Conservation (phyloP, 2,888 invertebrate species). For the Heteromyza rotundicornis region DNA sequence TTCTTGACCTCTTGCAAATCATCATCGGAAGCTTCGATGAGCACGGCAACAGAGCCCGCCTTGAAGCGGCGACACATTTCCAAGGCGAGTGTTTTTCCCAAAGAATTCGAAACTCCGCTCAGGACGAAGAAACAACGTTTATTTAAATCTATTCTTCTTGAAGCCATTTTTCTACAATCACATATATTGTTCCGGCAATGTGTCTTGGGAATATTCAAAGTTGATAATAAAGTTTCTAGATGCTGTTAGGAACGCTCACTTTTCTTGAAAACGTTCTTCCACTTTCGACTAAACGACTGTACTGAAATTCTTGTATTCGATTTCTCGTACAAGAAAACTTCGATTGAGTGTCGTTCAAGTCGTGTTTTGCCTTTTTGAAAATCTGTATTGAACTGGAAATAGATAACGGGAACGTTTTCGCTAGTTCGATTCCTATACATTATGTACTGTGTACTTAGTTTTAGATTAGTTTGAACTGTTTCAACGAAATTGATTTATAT, state of each 20-base stretch:
- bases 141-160: slow-evolving; percentile 65
- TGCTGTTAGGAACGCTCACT: slow-evolving; percentile 10
- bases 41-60: slow-evolving; percentile 72
- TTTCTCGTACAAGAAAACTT: slow-evolving; percentile 8
- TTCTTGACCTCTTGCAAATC: slow-evolving; percentile 72
- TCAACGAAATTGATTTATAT: too few relatives aligned
- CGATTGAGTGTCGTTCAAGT: too few relatives aligned
- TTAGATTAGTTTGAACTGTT: too few relatives aligned
- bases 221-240: slow-evolving; percentile 14
- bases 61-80: slow-evolving; percentile 73
- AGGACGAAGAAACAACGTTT: slow-evolving; percentile 71
- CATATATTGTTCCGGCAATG: neutral
- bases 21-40: slow-evolving; percentile 76
- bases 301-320: slow-evolving; percentile 34
- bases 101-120: slow-evolving; percentile 86
- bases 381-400: too few relatives aligned
- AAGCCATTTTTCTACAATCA: slow-evolving; percentile 37
- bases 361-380: too few relatives aligned
- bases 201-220: slow-evolving; percentile 4
- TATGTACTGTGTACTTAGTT: too few relatives aligned
- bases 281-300: slow-evolving; percentile 43
- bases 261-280: slow-evolving; percentile 28
- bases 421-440: too few relatives aligned
- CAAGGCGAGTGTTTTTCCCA: slow-evolving; percentile 79
- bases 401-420: too few relatives aligned